Base-by-base conservation (phyloP, 92 coral and sea anemone species). In the Epizoanthus illoricatus region DNA sequence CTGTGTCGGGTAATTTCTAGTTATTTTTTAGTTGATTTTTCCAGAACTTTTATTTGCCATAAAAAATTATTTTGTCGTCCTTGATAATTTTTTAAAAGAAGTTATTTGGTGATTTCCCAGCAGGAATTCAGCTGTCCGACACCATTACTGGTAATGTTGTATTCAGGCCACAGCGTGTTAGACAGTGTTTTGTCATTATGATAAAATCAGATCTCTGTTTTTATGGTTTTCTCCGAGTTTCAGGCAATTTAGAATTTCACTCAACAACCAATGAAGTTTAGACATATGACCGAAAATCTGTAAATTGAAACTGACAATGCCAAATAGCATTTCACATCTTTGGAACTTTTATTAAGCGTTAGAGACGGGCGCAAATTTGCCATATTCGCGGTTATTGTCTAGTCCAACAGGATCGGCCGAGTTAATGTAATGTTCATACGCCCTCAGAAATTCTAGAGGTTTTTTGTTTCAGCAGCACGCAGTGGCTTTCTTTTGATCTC, bases 41-140 rank as follows among this genome's bases (percentile, higher is more conserved):
- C 16, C 40, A 5, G 36, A 24, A 20, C 21, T 18, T 74, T 49
- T 18, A 9, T 43, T 64, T 33, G 39, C 21, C 47, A 49, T 10
- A 72, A 7, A 47, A 54, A 6, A 52, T 12, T 47, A 40, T 24
- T 28, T 28, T 28, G 33, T 28, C 33, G 33, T 28, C 33, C 33
- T 28, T 28, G 33, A 28, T 28, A 28, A 28, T 28, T 28, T 28
- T 28, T 28, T 28, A 28, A 33, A 5, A 52, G 43, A 74, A 28
- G 21, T 28, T 74, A 74, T 24, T 57, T 15, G 6, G 7, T 7
- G 17, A 55, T 72, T 72, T 21, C 61, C 2, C 65, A 56, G 80
- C 80, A 52, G 23, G 61, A 74, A 33, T 28, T 42, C 64, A 74
- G 66, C 80, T 74, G 80, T 23, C 47, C 8, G 80, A 64, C 40